Evolutionary conservation across 30 jellyfish, hydroid and myxozoan genomes (phyloP), one percentile per base, ranked within the genome.

Genomic region (Aurelia aurita): DNA sequence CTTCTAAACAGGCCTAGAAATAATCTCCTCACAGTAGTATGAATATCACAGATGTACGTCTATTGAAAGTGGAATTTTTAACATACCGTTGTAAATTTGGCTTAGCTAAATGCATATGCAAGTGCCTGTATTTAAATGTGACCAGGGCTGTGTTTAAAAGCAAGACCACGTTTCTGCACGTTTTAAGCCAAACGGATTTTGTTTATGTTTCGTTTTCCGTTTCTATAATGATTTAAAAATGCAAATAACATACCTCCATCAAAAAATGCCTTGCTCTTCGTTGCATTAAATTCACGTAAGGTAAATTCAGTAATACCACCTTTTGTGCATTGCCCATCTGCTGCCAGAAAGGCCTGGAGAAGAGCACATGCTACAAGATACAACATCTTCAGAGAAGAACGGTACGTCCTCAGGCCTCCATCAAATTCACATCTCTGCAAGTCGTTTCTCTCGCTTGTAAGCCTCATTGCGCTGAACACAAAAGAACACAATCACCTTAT

Each of bases 391-490:
- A n/a, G 81, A 7, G 51, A 0, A 1, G 51, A 4, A 0, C 16
- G 51, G 51, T 1, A 15, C 9, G 51, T 6, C 1, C 51, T 39
- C 51, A 8, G 13, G 47, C 51, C 51, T 39, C 51, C 51, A 39
- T 39, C 13, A 39, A 39, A 39, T 39, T 31, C 32, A 39, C 73
- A 15, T 3, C 14, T 22, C 32, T 5, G 12, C 26, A 31, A 61
- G 26, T 39, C 31, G 32, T 61, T 31, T 61, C 73, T 22, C 7
- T 61, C 18, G 28, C 28, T 39, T 11, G 72, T 34, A 22, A 61
- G 32, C 73, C 25, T 22, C 28, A 61, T 31, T 61, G 73, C 28
- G 73, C 69, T n/a, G 25, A n/a, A 22, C 69, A 58, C 69, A 58
- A 58, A 61, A 19, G 73, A 22, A 22, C 73, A 61, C 73, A 61